phyloP scores from a whole-genome alignment of 2,888 invertebrate species.

The Drosophila seclusa region DNA sequence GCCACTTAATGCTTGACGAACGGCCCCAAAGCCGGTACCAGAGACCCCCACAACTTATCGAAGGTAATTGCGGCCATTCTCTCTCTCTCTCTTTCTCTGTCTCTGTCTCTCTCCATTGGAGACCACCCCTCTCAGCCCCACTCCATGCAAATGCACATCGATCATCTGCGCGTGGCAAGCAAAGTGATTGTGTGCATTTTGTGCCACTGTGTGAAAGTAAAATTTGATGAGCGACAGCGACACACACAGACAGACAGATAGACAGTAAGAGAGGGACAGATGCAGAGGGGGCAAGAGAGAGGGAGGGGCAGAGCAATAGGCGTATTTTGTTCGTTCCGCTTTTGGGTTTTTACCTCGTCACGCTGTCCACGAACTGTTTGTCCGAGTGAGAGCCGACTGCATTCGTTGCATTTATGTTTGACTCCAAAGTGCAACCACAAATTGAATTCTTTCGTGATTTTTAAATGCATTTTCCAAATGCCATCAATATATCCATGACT shows the following conservation, averaged over 20 bases:
- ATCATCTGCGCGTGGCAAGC: conserved; percentile 70
- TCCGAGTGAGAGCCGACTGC: conserved; percentile 58
- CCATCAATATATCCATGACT: not conserved
- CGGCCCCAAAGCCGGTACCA: conserved; percentile 12
- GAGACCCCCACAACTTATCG: conserved; percentile 7
- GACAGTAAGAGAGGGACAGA: not conserved
- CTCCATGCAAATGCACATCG: conserved; percentile 76
- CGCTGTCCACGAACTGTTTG: conserved; percentile 50
- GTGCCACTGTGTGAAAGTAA: conserved; percentile 70
- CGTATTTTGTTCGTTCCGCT: conserved; percentile 35
- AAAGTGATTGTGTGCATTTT: conserved; percentile 59
- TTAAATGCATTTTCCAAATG: conserved; percentile 1
- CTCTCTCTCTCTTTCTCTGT: conserved; percentile 10
- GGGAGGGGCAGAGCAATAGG: not conserved
- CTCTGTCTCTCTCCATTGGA: conserved; percentile 5
- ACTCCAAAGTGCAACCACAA: conserved; percentile 23
- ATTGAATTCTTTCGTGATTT: conserved; percentile 12
- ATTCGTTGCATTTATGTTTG: conserved; percentile 32
- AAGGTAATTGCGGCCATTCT: conserved; percentile 64
- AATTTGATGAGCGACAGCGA: conserved; percentile 55
- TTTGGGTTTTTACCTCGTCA: conserved; percentile 43
- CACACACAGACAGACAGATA: conserved; percentile 7
- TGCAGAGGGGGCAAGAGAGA: not conserved
- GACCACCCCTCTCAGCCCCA: not conserved
- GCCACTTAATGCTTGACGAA: conserved; percentile 15